A percentile compares a stretch with the other conserved stretches of the same genome.
Conservation (phyloP, 2,797 vertebrate genomes). For the Halcyon leucocephala region DNA sequence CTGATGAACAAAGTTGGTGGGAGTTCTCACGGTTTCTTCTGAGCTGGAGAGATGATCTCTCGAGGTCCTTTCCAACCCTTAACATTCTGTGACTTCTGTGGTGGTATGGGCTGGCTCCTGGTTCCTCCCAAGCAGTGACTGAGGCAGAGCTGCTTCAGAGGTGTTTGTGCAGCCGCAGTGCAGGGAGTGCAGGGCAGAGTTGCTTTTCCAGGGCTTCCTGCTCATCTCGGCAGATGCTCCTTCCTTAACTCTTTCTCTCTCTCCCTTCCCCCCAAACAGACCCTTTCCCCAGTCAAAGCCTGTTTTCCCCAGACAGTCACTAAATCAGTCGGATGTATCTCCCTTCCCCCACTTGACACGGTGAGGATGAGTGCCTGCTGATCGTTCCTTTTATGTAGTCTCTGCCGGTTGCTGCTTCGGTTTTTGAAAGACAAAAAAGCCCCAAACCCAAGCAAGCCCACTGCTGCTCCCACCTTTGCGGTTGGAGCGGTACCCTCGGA, state of each 20-base stretch:
- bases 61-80: too few species aligned
- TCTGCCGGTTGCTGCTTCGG: background rate
- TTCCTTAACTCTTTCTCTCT: background rate
- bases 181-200: background rate
- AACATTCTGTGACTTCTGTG: background rate
- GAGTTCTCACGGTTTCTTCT: accelerated
- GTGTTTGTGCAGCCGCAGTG: background rate
- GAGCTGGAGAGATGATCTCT: background rate
- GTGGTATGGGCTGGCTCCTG: accelerated
- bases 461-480: background rate
- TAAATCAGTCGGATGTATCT: background rate
- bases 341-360: background rate
- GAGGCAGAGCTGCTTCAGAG: background rate
- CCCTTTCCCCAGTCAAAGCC: background rate
- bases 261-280: background rate
- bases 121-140: accelerated
- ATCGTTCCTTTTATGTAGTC: background rate
- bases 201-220: background rate
- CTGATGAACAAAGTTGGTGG: background rate
- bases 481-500: accelerated
- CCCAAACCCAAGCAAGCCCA: background rate
- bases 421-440: background rate
- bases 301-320: background rate
- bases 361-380: background rate
- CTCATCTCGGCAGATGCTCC: background rate